A percentile compares a stretch with the other conserved stretches of the same genome.
Evolutionary conservation across 2,797 vertebrate genomes (phyloP).

Genomic region (Pangasius mekongensis): DNA sequence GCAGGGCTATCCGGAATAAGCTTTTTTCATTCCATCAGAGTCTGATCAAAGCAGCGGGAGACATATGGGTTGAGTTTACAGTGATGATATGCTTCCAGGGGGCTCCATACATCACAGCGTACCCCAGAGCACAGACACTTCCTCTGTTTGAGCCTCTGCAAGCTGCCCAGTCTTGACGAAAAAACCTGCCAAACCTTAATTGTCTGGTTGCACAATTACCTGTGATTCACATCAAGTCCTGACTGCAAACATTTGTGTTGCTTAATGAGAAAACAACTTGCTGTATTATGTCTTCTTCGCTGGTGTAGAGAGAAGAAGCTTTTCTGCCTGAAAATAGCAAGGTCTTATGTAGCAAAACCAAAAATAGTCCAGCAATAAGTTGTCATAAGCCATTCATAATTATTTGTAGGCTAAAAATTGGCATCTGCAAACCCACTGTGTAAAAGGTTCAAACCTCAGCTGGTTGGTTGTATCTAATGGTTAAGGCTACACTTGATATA

Average conservation of each 20-base stretch:
- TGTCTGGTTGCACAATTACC: constrained; percentile 69
- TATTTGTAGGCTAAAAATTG: background rate
- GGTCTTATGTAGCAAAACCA: background rate
- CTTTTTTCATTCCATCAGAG: constrained; percentile 47
- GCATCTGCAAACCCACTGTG: background rate
- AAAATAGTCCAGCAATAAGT: background rate
- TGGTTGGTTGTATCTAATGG: background rate
- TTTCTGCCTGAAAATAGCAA: constrained; percentile 16
- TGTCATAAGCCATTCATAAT: background rate
- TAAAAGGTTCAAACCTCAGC: background rate
- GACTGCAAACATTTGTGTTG: constrained; percentile 51
- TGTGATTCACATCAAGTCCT: constrained; percentile 58
- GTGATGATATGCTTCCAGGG: constrained; percentile 60
- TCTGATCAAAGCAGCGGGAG: constrained; percentile 60
- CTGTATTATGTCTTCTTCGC: background rate
- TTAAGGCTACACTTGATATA: background rate
- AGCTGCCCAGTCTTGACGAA: constrained; percentile 65
- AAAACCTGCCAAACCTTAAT: constrained; percentile 67
- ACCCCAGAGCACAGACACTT: constrained; percentile 67
- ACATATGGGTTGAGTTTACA: constrained; percentile 67
- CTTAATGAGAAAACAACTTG: constrained; percentile 48
- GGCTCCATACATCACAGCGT: constrained; percentile 61
- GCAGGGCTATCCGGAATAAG: constrained; percentile 33
- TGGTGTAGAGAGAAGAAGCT: background rate
- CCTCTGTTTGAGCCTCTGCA: constrained; percentile 66